Percentiles rank a stretch among this genome's conserved stretches.
phyloP scores from a whole-genome alignment of 2,113 vertebrate genomes.

The Takifugu flavidus region DNA sequence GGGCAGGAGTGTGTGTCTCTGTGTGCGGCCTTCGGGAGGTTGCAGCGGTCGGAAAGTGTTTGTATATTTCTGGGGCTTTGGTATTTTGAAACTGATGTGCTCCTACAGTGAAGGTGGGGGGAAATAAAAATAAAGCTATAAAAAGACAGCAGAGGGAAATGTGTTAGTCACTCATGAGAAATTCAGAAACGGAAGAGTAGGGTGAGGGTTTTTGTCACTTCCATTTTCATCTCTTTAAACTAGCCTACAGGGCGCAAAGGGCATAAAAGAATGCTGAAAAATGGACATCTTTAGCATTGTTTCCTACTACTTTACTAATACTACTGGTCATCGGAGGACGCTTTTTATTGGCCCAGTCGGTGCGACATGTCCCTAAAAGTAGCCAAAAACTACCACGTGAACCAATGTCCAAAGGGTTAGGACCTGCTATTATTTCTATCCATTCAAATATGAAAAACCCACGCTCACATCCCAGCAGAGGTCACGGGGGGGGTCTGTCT shows the following conservation, averaged over 20 bases:
- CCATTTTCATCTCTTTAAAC: too few relatives aligned
- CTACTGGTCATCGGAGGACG: conserved; percentile 14
- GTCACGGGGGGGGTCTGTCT: conserved; percentile 10
- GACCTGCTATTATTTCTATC: conserved; percentile 44
- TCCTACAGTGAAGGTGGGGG: conserved; percentile 4
- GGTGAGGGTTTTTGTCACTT: too few relatives aligned
- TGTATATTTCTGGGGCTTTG: conserved; percentile 14
- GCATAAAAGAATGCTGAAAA: too few relatives aligned
- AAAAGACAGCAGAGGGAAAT: not conserved
- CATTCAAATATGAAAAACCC: conserved; percentile 17
- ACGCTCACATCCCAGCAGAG: conserved; percentile 33
- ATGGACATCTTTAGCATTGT: too few relatives aligned
- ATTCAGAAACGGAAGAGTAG: too few relatives aligned
- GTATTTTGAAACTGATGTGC: conserved; percentile 1
- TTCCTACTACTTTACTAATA: too few relatives aligned
- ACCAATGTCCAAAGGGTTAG: conserved; percentile 40
- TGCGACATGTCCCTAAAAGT: conserved; percentile 38
- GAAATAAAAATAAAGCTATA: conserved; percentile 1
- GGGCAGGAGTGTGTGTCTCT: conserved; percentile 8
- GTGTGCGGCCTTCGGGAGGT: conserved; percentile 9
- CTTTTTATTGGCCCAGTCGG: conserved; percentile 33
- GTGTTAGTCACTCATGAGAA: too few relatives aligned
- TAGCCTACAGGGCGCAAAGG: too few relatives aligned
- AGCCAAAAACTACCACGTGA: conserved; percentile 43
- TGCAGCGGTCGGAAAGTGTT: conserved; percentile 19